Percentiles rank a stretch among this genome's conserved stretches.
These are phyloP conservation scores for Rotaria socialis DNA, from an alignment of 2,888 invertebrate species.

Conservation along the genomic window DNA sequence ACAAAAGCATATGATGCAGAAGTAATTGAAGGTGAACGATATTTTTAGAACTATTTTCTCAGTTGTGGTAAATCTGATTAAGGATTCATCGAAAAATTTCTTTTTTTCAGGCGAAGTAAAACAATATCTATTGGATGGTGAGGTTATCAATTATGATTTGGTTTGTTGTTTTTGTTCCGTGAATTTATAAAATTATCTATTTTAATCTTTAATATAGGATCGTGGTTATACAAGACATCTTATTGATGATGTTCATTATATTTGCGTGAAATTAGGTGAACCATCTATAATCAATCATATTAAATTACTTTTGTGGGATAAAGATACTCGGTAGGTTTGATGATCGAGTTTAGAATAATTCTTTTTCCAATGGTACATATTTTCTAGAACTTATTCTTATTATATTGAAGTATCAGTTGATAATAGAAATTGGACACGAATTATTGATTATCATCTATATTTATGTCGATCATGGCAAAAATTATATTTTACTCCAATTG, in stretches of 20 bases:
- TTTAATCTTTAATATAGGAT: constrained; percentile 70
- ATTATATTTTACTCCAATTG: constrained; percentile 81
- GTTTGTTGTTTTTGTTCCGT: not conserved
- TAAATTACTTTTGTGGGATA: constrained; percentile 85
- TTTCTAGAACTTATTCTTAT: constrained; percentile 75
- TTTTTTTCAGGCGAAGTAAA: constrained; percentile 68
- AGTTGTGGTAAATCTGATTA: no score
- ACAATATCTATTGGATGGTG: constrained; percentile 80
- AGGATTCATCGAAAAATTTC: not conserved
- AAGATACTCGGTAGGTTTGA: constrained; percentile 69
- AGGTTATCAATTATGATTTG: constrained; percentile 62
- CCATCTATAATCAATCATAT: constrained; percentile 87
- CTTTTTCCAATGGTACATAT: not conserved
- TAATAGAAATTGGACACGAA: constrained; percentile 85
- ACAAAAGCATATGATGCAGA: constrained; percentile 73
- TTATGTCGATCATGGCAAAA: constrained; percentile 94
- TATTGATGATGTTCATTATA: constrained; percentile 69
- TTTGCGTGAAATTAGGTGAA: constrained; percentile 72
- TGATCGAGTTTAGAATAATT: no score
- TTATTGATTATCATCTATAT: constrained; percentile 84
- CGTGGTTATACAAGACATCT: constrained; percentile 82
- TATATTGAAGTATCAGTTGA: constrained; percentile 93
- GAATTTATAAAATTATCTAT: constrained; percentile 62
- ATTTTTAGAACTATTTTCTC: no score
- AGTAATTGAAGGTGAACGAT: constrained; percentile 66